Base-by-base conservation (phyloP, 2,113 vertebrate genomes). In the Abramis brama region DNA sequence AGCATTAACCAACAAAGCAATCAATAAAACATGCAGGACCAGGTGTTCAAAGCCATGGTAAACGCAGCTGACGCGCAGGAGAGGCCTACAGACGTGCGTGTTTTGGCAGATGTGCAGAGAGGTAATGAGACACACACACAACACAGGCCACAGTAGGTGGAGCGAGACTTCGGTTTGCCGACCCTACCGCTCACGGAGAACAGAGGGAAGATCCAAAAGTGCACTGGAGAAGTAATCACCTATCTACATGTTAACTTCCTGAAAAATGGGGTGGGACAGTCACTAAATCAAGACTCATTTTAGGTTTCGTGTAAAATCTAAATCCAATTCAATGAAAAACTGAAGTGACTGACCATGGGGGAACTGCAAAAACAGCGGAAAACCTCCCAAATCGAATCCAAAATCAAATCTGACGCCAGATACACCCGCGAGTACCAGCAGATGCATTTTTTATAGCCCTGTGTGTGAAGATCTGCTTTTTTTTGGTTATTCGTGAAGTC, bases 31-130 rank as follows among this genome's bases (percentile, higher is more conserved):
- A 95, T 94, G 89, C 91, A 87, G 86, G 77, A 87, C 52, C 59
- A 85, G 87, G 89, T 83, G 89, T 94, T 94, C 94, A 95, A 95
- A 95, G 93, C 91, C 92, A 92, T 92, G 92, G 91, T 94, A 94
- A 94, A 94, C 30, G 93, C 89, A 92, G 90, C 92, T 92, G 93
- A 92, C 92, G 66, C 87, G 76, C 87, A 90, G 84, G 85, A 89
- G 89, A 87, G 90, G 83, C 87, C 86, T 89, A 73, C 52, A 91
- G 90, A 90, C 81, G 88, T 91, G 93, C 83, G 86, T 90, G 89
- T 91, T 89, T 91, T 89, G 90, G 90, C 90, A 90, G 92, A 91
- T 80, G 39, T 85, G 78, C 68, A 30, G 77, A 45, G 36, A 43
- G 84, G 68, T 83, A 87, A 88, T 23, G 50, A 89, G 87, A 85